Evolutionary conservation across 53 echinoderm and acorn worm genomes (phyloP).

Genomic region (Paracentrotus lividus): DNA sequence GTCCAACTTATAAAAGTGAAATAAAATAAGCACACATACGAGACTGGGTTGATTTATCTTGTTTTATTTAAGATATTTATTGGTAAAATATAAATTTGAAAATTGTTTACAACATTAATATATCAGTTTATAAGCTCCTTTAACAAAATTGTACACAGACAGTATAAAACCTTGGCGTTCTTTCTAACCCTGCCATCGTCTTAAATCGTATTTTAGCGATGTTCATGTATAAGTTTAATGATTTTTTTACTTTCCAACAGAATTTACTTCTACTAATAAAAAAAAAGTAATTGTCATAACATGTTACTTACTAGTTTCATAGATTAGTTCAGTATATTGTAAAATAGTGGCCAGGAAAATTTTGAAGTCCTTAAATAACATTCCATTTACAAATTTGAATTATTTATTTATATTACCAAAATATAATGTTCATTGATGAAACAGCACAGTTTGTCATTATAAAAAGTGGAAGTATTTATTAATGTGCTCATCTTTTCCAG

Average conservation of each 20-base stretch:
- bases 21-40: background rate
- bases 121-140: too few relatives aligned
- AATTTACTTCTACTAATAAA: too few relatives aligned
- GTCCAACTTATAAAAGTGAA: too few relatives aligned
- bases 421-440: background rate
- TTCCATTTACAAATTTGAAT: background rate
- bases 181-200: too few relatives aligned
- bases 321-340: background rate
- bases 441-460: too few relatives aligned
- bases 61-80: slow-evolving; percentile 24
- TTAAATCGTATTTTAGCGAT: too few relatives aligned
- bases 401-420: background rate
- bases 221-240: too few relatives aligned
- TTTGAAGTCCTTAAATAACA: background rate
- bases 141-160: background rate
- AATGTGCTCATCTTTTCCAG: too few relatives aligned
- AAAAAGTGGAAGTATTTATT: background rate
- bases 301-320: too few relatives aligned
- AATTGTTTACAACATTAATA: background rate
- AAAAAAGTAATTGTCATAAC: too few relatives aligned
- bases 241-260: too few relatives aligned
- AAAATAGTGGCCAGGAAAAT: background rate
- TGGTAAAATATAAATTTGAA: slow-evolving; percentile 38
- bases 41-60: background rate
- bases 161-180: background rate